Evolutionary conservation across 2,888 invertebrate genomes (phyloP).

Genomic region (Cryptocephalus primarius): DNA sequence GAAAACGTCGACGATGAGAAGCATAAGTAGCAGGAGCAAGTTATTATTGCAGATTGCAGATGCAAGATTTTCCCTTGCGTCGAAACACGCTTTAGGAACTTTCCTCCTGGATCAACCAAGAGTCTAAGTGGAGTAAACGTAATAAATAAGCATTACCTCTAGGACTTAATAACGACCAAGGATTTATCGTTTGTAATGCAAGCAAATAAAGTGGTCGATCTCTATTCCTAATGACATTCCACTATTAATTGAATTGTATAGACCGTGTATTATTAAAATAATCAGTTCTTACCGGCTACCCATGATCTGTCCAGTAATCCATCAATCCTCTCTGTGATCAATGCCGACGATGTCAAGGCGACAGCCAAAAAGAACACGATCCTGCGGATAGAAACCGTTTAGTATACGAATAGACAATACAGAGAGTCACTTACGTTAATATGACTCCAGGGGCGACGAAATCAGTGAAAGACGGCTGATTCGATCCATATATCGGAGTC

Average conservation of each 20-base stretch:
- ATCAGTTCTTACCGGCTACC: slow-evolving; percentile 55
- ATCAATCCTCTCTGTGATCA: slow-evolving; percentile 85
- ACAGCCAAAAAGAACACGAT: slow-evolving; percentile 95
- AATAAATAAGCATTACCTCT: too few relatives aligned
- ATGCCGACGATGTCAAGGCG: slow-evolving; percentile 82
- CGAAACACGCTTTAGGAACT: too few relatives aligned
- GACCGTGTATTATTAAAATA: not conserved
- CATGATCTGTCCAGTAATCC: slow-evolving; percentile 85
- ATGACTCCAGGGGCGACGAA: slow-evolving; percentile 95
- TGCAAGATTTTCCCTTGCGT: too few relatives aligned
- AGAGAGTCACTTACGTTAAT: slow-evolving; percentile 58
- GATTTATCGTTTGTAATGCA: too few relatives aligned
- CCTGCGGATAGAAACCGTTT: slow-evolving; percentile 40
- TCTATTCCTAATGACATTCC: too few relatives aligned
- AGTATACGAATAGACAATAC: too few relatives aligned
- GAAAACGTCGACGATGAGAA: not conserved
- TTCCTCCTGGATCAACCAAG: too few relatives aligned
- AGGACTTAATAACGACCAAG: too few relatives aligned
- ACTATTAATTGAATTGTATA: too few relatives aligned
- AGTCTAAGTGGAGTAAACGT: too few relatives aligned
- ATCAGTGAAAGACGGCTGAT: slow-evolving; percentile 86
- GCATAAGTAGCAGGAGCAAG: slow-evolving; percentile 1
- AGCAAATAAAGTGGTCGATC: too few relatives aligned
- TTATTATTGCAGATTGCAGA: too few relatives aligned
- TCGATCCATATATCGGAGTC: slow-evolving; percentile 79